These are phyloP conservation scores for Agapostemon virescens DNA, from an alignment of 2,888 invertebrate species.

Conservation along the genomic window DNA sequence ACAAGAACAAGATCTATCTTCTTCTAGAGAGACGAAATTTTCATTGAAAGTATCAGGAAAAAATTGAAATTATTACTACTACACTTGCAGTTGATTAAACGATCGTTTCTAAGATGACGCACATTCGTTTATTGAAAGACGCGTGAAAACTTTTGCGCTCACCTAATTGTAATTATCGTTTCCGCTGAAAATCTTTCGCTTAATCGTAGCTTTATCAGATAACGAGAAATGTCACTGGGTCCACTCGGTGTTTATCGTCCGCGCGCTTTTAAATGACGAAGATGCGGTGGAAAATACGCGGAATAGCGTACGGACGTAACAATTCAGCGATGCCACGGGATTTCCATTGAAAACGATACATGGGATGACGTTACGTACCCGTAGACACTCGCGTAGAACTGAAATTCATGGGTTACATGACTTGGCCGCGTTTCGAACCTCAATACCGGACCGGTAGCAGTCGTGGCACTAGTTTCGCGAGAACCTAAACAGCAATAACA, in stretches of 20 bases:
- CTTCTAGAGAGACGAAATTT: neutral
- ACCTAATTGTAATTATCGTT: conserved; percentile 12
- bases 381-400: neutral
- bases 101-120: neutral
- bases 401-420: conserved; percentile 3
- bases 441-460: neutral
- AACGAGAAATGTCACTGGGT: neutral
- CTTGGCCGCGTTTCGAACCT: neutral
- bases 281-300: neutral
- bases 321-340: neutral
- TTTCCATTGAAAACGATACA: neutral
- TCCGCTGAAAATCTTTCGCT: neutral
- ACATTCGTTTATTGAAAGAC: neutral
- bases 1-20: neutral
- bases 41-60: neutral
- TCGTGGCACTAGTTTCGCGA: conserved; percentile 23
- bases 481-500: conserved; percentile 20
- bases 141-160: neutral
- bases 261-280: neutral
- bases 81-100: neutral
- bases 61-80: too few species aligned
- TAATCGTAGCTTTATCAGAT: conserved; percentile 11
- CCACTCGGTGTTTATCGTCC: neutral
- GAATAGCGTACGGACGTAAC: neutral
- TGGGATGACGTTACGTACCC: neutral